Evolutionary conservation across 2,113 vertebrate species (phyloP).

Genomic region (Nycticebus coucang): DNA sequence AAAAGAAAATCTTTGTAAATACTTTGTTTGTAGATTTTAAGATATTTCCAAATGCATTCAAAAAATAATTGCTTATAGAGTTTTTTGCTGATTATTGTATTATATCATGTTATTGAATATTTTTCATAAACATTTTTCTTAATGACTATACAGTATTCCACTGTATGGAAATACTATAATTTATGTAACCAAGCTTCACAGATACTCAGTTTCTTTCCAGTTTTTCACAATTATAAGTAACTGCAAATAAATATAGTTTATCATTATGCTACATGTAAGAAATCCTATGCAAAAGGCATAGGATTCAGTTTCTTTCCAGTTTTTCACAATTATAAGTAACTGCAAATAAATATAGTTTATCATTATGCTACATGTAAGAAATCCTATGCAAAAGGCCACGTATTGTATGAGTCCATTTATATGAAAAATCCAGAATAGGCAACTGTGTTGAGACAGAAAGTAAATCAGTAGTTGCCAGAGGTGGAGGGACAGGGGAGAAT

Average conservation of each 20-base stretch:
- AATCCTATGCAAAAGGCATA: not conserved
- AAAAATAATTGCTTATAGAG: not conserved
- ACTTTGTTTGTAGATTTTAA: slow-evolving; percentile 2
- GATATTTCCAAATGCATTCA: slow-evolving; percentile 9
- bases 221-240: slow-evolving; percentile 7
- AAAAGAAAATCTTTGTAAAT: not conserved
- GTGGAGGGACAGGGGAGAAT: not conserved
- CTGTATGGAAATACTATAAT: not conserved
- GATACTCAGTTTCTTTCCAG: not conserved
- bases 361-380: slow-evolving; percentile 7
- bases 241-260: slow-evolving; percentile 21
- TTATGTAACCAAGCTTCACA: not conserved
- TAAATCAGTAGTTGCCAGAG: not conserved
- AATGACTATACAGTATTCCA: not conserved
- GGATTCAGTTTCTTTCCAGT: not conserved
- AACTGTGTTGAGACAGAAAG: not conserved
- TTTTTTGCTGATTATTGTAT: not conserved
- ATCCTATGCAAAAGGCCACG: not conserved
- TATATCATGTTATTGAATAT: not conserved
- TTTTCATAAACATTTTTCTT: slow-evolving; percentile 6
- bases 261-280: not conserved
- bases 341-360: slow-evolving; percentile 29
- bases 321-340: slow-evolving; percentile 4
- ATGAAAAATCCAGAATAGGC: not conserved
- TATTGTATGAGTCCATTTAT: not conserved